phyloP scores from a whole-genome alignment of 30 jellyfish, hydroid and myxozoan species.

The Cassiopea xamachana region DNA sequence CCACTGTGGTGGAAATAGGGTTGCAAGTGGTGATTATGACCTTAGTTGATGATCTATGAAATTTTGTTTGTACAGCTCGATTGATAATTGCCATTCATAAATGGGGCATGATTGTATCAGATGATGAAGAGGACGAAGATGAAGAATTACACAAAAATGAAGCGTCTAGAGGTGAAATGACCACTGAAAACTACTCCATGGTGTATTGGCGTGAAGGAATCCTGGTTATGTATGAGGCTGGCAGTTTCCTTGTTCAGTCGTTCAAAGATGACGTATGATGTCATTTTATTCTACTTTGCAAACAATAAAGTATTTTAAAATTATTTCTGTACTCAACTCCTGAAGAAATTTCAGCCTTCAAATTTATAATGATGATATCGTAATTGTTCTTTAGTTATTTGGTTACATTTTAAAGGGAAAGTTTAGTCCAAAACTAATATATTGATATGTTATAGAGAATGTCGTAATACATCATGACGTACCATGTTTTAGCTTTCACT shows the following conservation, averaged over 20 bases:
- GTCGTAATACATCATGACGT: no score
- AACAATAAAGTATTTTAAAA: no score
- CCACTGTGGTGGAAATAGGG: not conserved
- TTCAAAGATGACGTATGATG: constrained; percentile 72
- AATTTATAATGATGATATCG: no score
- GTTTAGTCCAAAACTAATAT: no score
- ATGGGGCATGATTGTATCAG: constrained; percentile 86
- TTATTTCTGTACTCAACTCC: no score
- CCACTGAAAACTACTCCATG: constrained; percentile 44
- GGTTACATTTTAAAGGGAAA: no score
- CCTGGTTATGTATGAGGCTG: constrained; percentile 72
- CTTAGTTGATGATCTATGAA: no score
- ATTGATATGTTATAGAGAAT: no score
- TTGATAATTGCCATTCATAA: constrained; percentile 84
- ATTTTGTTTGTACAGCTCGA: constrained; percentile 62
- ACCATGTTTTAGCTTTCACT: no score
- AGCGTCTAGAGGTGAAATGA: constrained; percentile 11
- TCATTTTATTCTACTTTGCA: not conserved
- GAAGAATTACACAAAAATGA: not conserved
- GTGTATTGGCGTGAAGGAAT: constrained; percentile 94
- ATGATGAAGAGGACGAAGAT: constrained; percentile 34
- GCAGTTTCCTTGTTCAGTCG: constrained; percentile 77
- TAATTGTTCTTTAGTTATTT: no score
- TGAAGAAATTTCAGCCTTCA: no score
- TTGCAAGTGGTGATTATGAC: not conserved